These are phyloP conservation scores for Phlogophora meticulosa DNA, from an alignment of 2,888 invertebrate genomes.

Conservation along the genomic window DNA sequence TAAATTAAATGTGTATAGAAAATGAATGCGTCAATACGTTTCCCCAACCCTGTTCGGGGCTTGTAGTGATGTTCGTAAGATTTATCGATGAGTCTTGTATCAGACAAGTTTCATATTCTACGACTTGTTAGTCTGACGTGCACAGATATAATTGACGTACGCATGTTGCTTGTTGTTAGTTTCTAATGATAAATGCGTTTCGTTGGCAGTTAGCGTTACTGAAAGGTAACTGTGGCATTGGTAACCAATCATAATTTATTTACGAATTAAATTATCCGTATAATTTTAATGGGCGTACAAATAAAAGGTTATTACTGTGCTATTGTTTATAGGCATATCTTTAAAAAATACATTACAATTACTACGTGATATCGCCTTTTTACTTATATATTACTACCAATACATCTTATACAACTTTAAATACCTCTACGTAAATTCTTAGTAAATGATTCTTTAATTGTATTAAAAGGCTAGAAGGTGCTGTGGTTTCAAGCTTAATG, in stretches of 20 bases:
- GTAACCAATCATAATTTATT: conserved; percentile 59
- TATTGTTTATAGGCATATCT: background rate
- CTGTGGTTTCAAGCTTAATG: conserved; percentile 11
- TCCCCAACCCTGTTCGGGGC: conserved; percentile 71
- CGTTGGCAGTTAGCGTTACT: conserved; percentile 56
- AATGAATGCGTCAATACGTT: conserved; percentile 84
- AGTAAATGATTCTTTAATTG: conserved; percentile 5
- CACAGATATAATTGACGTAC: conserved; percentile 72
- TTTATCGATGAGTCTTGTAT: conserved; percentile 80
- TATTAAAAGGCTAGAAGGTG: conserved; percentile 5
- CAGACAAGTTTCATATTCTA: conserved; percentile 72
- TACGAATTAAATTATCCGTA: conserved; percentile 24
- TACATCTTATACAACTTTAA: background rate
- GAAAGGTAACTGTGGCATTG: conserved; percentile 46
- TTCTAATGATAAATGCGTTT: conserved; percentile 64
- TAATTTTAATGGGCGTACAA: conserved; percentile 33
- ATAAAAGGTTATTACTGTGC: conserved; percentile 15
- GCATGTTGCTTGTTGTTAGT: conserved; percentile 62
- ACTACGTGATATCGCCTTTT: background rate
- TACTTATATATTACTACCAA: background rate
- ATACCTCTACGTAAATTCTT: background rate
- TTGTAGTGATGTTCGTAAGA: conserved; percentile 80
- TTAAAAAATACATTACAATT: conserved; percentile 7
- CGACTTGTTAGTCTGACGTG: conserved; percentile 70
- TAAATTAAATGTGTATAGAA: conserved; percentile 86